Conservation (phyloP, 2,888 invertebrate species). For the Thymelicus acteon region DNA sequence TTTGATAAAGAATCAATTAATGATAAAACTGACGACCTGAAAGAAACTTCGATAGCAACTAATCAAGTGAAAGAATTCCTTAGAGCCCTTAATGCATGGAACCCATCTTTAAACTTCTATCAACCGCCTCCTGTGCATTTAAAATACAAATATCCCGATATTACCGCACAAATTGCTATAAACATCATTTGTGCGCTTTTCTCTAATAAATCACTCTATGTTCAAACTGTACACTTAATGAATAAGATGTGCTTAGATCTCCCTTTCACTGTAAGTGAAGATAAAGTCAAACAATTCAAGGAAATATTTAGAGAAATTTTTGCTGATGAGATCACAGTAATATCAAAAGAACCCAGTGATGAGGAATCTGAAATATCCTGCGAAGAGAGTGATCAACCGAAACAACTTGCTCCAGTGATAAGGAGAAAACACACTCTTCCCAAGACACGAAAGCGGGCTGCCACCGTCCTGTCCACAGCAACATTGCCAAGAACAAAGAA, state of each 20-base stretch:
- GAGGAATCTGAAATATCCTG: conserved; percentile 76
- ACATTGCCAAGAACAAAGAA: conserved; percentile 61
- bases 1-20: conserved; percentile 76
- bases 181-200: conserved; percentile 92
- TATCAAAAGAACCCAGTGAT: conserved; percentile 53
- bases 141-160: conserved; percentile 92
- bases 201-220: conserved; percentile 92
- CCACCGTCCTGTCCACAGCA: conserved; percentile 56
- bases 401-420: conserved; percentile 53
- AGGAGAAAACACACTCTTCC: conserved; percentile 72
- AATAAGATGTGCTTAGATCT: conserved; percentile 96
- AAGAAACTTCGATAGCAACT: conserved; percentile 64
- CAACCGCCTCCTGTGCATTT: conserved; percentile 91
- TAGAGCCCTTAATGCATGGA: conserved; percentile 72
- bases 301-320: conserved; percentile 65
- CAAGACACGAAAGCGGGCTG: conserved; percentile 62
- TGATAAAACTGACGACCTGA: conserved; percentile 56
- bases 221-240: conserved; percentile 95
- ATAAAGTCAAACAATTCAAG: conserved; percentile 64
- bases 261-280: conserved; percentile 88
- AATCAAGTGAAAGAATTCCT: conserved; percentile 83
- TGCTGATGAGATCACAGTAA: conserved; percentile 54
- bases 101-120: conserved; percentile 86
- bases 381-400: conserved; percentile 62
- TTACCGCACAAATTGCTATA: conserved; percentile 88